Evolutionary conservation across 2,797 vertebrate genomes (phyloP), one percentile per base, ranked within the genome.

Genomic region (Basileuterus tristriatus): DNA sequence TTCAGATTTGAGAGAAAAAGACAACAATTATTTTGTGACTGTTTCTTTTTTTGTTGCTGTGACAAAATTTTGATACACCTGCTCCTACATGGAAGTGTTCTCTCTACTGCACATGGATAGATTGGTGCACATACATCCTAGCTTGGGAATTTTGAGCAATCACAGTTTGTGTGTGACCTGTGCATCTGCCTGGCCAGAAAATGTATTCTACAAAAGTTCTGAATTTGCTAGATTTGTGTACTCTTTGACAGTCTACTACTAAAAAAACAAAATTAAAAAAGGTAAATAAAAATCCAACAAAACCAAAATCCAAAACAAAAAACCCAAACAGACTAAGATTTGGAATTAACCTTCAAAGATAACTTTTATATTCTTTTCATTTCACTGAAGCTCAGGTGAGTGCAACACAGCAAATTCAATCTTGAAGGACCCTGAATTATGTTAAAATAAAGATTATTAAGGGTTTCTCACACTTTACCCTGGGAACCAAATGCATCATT

Each of bases 1-100:
- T 89, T 76, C 39, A 62, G 50, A n/a, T 90, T 90, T 95, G 83
- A 95, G 39, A 95, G 41, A 55, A 91, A 92, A 94, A 69, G 46
- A 81, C 17, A 89, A 49, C 18, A 94, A 83, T 59, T 94, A 56
- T 59, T 91, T 94, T 63, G 27, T 91, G 63, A 74, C 29, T 64
- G 23, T 26, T 70, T 85, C 29, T 32, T 90, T 91, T 90, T 81
- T 87, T 67, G 18, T 43, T 91, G 17, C 41, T 94, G 21, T 72
- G 76, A 64, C 76, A 23, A 96, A 96, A 72, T 15, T 90, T 62
- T 67, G n/a, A 79, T 67, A 41, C 21, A 75, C 46, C 75, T 93
- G 23, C 43, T 94, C 49, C 65, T 62, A 29, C 23, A 32, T 36
- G 17, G 50, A 53, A 69, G 13, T 70, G 37, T 53, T 47, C 24